Percentiles rank a stretch among this genome's conserved stretches.
phyloP scores from a whole-genome alignment of 2,888 invertebrate species.

The Ecliptopera silaceata region DNA sequence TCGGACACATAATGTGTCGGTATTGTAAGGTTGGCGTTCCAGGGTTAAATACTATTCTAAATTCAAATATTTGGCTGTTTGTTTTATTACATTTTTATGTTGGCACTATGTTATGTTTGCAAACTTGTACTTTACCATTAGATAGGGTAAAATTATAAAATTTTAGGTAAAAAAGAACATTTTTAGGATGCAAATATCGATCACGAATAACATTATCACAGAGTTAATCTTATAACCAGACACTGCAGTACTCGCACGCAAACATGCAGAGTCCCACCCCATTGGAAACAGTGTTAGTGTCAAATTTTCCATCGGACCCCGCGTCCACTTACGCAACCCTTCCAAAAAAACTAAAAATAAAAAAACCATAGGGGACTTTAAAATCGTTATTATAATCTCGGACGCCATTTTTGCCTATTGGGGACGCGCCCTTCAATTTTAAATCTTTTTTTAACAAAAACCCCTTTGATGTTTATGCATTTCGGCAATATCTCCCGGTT shows the following conservation, averaged over 20 bases:
- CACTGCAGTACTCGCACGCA: constrained; percentile 41
- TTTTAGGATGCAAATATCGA: constrained; percentile 15
- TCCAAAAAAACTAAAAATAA: constrained; percentile 68
- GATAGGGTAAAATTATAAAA: not conserved
- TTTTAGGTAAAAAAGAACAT: not conserved
- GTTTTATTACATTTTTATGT: not conserved
- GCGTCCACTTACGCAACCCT: constrained; percentile 78
- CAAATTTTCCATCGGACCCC: constrained; percentile 69
- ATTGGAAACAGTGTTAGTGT: constrained; percentile 71
- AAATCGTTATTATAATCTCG: constrained; percentile 83
- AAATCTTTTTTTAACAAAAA: constrained; percentile 78
- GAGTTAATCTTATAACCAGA: constrained; percentile 31
- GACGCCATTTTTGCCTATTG: constrained; percentile 72
- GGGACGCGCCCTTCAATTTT: constrained; percentile 81
- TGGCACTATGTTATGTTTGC: not conserved
- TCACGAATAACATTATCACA: constrained; percentile 4
- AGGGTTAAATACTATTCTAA: constrained; percentile 9
- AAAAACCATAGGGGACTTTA: constrained; percentile 67
- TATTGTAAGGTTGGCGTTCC: constrained; percentile 1
- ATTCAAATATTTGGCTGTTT: constrained; percentile 6
- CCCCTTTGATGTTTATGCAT: constrained; percentile 81
- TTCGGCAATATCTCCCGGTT: constrained; percentile 78
- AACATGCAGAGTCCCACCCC: constrained; percentile 65
- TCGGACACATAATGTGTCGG: constrained; percentile 28
- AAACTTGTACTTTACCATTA: not conserved